Conservation (phyloP, 1,140 invertebrate genomes). For the Oreohelix idahoensis region DNA sequence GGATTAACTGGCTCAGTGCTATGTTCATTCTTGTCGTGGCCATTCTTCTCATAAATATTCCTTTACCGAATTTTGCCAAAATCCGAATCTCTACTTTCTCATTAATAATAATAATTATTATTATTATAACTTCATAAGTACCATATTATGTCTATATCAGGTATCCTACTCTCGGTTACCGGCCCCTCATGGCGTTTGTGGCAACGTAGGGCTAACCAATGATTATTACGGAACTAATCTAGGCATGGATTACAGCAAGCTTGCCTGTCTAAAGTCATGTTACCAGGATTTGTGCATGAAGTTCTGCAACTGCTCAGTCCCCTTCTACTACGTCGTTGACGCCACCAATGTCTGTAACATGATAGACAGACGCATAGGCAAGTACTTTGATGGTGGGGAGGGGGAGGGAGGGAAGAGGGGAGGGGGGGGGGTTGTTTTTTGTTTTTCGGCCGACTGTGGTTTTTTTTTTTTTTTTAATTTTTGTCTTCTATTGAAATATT, state of each 20-base stretch:
- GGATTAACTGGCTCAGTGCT: too few species aligned
- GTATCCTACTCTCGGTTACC: constrained; percentile 48
- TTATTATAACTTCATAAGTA: not conserved
- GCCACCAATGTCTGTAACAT: constrained; percentile 50
- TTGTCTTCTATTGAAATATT: too few species aligned
- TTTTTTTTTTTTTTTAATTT: too few species aligned
- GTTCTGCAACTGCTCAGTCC: constrained; percentile 52
- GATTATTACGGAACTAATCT: constrained; percentile 51
- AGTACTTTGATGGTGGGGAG: too few species aligned
- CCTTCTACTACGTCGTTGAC: constrained; percentile 47
- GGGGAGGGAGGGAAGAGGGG: too few species aligned
- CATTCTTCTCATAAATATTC: too few species aligned
- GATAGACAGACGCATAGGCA: constrained; percentile 28
- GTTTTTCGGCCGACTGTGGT: too few species aligned
- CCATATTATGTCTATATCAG: constrained; percentile 33
- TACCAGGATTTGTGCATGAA: constrained; percentile 48
- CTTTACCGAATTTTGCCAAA: too few species aligned
- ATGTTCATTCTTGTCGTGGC: too few species aligned
- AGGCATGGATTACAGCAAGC: constrained; percentile 52
- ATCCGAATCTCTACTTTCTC: too few species aligned
- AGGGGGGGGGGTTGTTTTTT: too few species aligned
- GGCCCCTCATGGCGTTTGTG: constrained; percentile 57
- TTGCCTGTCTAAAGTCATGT: constrained; percentile 63
- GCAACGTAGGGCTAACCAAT: not conserved
- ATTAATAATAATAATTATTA: too few species aligned